phyloP scores from a whole-genome alignment of 2,888 invertebrate species.

The Lymantria monacha region DNA sequence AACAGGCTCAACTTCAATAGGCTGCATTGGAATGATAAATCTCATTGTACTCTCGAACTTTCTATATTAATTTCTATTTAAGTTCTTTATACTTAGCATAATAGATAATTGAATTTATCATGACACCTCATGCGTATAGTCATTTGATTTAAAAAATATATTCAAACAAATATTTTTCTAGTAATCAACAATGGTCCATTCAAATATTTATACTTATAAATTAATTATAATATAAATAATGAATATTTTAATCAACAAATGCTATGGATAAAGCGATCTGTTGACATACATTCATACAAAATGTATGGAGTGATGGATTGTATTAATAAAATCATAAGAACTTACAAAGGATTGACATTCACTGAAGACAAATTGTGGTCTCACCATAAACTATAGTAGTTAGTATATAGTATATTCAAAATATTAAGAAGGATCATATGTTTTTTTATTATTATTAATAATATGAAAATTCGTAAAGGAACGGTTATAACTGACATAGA shows the following conservation, averaged over 20 bases:
- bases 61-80: not conserved
- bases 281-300: conserved; percentile 37
- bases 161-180: not conserved
- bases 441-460: no score
- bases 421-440: not conserved
- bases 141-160: not conserved
- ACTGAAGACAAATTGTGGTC: conserved; percentile 57
- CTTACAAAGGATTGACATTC: conserved; percentile 39
- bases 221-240: conserved; percentile 17
- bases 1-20: no score
- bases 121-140: not conserved
- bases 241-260: conserved; percentile 46
- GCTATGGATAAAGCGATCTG: conserved; percentile 43
- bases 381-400: conserved; percentile 47
- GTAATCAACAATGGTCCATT: conserved; percentile 12
- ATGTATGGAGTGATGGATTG: conserved; percentile 47
- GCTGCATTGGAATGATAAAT: no score
- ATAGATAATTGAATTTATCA: not conserved
- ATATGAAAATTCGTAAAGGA: no score
- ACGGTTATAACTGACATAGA: no score
- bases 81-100: not conserved
- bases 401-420: conserved; percentile 35
- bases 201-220: conserved; percentile 9
- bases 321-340: conserved; percentile 62
- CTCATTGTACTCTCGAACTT: not conserved